phyloP scores from a whole-genome alignment of 1,140 invertebrate species.

The Drosophila paulistorum region DNA sequence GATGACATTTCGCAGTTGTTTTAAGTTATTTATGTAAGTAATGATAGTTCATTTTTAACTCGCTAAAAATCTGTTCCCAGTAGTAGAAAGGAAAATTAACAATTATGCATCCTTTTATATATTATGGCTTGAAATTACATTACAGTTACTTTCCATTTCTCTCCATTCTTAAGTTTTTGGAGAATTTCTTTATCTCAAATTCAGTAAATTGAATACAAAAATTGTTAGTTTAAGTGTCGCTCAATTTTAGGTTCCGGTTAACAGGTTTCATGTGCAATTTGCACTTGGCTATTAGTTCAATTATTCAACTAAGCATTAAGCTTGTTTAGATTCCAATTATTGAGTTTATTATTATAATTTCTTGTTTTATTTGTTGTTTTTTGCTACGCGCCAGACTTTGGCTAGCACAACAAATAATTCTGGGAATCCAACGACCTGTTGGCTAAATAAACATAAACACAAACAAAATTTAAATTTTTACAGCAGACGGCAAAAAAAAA shows the following conservation, averaged over 20 bases:
- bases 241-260: background rate
- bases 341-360: slow-evolving; percentile 32
- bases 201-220: background rate
- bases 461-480: slow-evolving; percentile 32
- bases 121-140: no score
- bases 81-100: no score
- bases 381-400: slow-evolving; percentile 26
- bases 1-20: no score
- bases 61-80: no score
- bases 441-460: slow-evolving; percentile 29
- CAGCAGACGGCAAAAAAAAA: slow-evolving; percentile 2
- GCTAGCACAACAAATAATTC: slow-evolving; percentile 31
- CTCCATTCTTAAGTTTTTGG: background rate
- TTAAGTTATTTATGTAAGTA: no score
- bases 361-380: slow-evolving; percentile 5
- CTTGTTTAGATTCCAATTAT: slow-evolving; percentile 45
- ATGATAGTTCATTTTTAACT: no score
- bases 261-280: slow-evolving; percentile 15
- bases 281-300: slow-evolving; percentile 17
- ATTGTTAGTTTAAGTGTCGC: background rate
- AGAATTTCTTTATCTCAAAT: background rate
- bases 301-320: slow-evolving; percentile 50
- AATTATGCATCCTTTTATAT: no score
- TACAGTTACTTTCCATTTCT: no score
- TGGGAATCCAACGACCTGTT: slow-evolving; percentile 50